Conservation (phyloP, 1,140 invertebrate species). For the Pectinophora gossypiella region DNA sequence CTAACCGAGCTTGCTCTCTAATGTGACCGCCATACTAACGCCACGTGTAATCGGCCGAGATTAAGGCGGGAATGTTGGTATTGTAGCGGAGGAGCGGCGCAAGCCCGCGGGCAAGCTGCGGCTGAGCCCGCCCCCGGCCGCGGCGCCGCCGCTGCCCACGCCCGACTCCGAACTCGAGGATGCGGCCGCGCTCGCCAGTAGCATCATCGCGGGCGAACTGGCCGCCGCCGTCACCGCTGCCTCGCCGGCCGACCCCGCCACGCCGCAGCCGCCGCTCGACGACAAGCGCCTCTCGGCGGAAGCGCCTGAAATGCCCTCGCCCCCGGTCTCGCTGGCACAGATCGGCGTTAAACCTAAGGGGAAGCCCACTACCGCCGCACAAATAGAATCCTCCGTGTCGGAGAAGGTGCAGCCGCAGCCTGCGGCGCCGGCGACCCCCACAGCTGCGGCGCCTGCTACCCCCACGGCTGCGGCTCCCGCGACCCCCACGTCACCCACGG, state of each 20-base stretch:
- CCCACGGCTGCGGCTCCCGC: background rate
- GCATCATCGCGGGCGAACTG: conserved; percentile 69
- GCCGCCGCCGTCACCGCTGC: conserved; percentile 51
- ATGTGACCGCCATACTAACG: conserved; percentile 75
- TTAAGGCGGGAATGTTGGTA: conserved; percentile 70
- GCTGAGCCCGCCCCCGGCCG: conserved; percentile 46
- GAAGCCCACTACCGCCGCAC: conserved; percentile 44
- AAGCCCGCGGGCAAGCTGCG: conserved; percentile 59
- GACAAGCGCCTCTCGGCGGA: conserved; percentile 40
- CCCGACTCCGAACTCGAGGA: conserved; percentile 72
- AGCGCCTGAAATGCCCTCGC: conserved; percentile 53
- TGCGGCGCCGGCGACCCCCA: conserved; percentile 12
- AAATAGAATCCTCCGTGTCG: conserved; percentile 50
- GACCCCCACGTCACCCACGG: conserved; percentile 3
- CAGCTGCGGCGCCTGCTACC: conserved; percentile 14
- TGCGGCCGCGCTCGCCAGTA: conserved; percentile 60
- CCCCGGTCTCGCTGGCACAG: conserved; percentile 63
- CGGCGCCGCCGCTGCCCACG: conserved; percentile 57
- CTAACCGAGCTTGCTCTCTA: conserved; percentile 76
- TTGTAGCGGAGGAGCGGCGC: conserved; percentile 70
- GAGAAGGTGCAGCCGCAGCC: conserved; percentile 13
- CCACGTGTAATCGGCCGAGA: conserved; percentile 62
- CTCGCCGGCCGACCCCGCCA: conserved; percentile 27
- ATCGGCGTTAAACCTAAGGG: conserved; percentile 60
- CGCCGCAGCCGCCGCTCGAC: conserved; percentile 24